Conservation (phyloP, 2,888 invertebrate genomes). For the Chrysotoxum bicinctum region DNA sequence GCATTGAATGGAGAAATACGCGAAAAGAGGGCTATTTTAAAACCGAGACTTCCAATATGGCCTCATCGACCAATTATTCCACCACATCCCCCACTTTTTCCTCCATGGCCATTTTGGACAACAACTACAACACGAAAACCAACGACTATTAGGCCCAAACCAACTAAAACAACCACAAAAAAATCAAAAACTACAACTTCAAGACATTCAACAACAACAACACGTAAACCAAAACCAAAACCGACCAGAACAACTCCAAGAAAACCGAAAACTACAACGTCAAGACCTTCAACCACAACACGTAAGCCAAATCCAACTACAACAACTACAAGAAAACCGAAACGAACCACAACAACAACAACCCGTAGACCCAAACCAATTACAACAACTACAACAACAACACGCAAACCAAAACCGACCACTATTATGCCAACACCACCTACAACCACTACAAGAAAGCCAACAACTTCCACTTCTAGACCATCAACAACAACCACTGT, state of each 20-base stretch:
- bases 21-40: background rate
- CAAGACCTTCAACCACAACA: background rate
- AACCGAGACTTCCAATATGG: background rate
- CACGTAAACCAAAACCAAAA: background rate
- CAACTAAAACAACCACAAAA: background rate
- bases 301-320: background rate
- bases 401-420: background rate
- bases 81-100: background rate
- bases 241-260: background rate
- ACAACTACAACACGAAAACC: background rate
- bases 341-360: background rate
- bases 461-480: background rate
- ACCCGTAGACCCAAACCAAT: background rate
- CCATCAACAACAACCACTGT: background rate
- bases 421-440: background rate
- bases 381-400: background rate
- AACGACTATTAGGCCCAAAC: background rate
- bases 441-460: background rate
- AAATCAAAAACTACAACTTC: background rate
- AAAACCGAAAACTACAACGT: background rate
- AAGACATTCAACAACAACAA: background rate
- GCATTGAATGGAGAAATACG: background rate
- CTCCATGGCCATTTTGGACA: conserved; percentile 5
- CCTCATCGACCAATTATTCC: conserved; percentile 2
- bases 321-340: background rate